Evolutionary conservation across 2,888 invertebrate species (phyloP), one percentile per base, ranked within the genome.

Genomic region (Oegoconia quadripuncta): DNA sequence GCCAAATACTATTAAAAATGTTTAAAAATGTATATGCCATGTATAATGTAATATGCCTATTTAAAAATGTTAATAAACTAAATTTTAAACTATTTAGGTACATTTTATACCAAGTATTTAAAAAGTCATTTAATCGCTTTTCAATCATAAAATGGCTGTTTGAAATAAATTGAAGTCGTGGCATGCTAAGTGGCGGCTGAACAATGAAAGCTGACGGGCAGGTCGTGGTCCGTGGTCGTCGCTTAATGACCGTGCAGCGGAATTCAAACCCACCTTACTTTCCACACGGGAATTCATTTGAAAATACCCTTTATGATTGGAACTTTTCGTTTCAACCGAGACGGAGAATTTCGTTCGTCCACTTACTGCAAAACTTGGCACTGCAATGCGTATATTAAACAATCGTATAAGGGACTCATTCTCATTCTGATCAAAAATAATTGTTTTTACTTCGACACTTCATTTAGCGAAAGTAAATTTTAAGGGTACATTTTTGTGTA

Each of bases 201-300:
- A 79, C 78, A 79, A 80, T 77, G 72, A 74, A 74, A 73, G 73
- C 74, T 60, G 74, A 66, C 64, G 58, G 65, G 67, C 73, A 70
- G 69, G 71, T 75, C 75, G 68, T 59, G 65, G 62, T 60, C 63
- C 76, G 69, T 61, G 64, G 63, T 59, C 62, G 64, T 57, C 62
- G 61, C 58, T 68, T 70, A 72, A 74, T 71, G 69, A 64, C 66
- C 67, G 59, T 52, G 58, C 66, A 55, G 64, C 58, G 55, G 61
- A 65, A 70, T 64, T 70, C 72, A 70, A 65, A 52, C 58, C 59
- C 59, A 59, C 63, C 59, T 67, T 66, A 78, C 75, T 78, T 81
- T 80, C 74, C 65, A 69, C 59, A 57, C 55, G 59, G 64, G 67
- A 69, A 74, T 76, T 66, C 59, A 58, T 72, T 73, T 64, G 61